phyloP scores from a whole-genome alignment of 2,888 invertebrate genomes.

The Drosophila nigricruria region DNA sequence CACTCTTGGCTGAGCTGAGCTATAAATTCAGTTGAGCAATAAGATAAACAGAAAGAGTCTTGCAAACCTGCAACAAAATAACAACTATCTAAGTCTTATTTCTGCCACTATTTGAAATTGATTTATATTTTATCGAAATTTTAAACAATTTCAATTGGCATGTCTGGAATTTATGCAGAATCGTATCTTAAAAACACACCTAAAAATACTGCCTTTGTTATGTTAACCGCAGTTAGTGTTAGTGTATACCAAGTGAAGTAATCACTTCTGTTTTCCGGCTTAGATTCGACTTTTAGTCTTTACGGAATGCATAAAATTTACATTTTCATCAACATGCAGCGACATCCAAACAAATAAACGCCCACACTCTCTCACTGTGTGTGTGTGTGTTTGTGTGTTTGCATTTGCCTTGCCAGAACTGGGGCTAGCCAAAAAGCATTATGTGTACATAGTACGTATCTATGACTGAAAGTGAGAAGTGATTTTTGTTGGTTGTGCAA shows the following conservation, averaged over 20 bases:
- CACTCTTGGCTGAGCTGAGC: slow-evolving; percentile 30
- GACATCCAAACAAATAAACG: slow-evolving; percentile 54
- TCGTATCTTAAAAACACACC: slow-evolving; percentile 10
- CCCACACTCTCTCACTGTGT: slow-evolving; percentile 17
- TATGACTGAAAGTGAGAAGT: slow-evolving; percentile 73
- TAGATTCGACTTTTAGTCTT: slow-evolving; percentile 41
- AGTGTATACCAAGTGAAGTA: slow-evolving; percentile 45
- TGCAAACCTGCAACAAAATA: neutral
- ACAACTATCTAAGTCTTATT: neutral
- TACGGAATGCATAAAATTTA: slow-evolving; percentile 73
- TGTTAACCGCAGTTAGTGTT: slow-evolving; percentile 15
- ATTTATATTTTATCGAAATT: neutral
- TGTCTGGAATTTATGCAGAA: slow-evolving; percentile 16
- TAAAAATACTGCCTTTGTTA: slow-evolving; percentile 27
- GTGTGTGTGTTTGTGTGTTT: slow-evolving; percentile 17
- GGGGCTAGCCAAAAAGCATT: slow-evolving; percentile 36
- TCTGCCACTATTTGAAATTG: neutral
- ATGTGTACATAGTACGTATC: slow-evolving; percentile 54
- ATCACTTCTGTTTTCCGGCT: slow-evolving; percentile 36
- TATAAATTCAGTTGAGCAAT: neutral
- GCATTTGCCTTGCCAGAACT: slow-evolving; percentile 44
- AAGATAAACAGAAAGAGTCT: neutral
- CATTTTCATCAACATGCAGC: slow-evolving; percentile 75
- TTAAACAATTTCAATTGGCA: neutral
- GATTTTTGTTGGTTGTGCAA: slow-evolving; percentile 71